A percentile compares a stretch with the other conserved stretches of the same genome.
phyloP scores from a whole-genome alignment of 1,140 invertebrate genomes.

The Drosophila ercepeae region DNA sequence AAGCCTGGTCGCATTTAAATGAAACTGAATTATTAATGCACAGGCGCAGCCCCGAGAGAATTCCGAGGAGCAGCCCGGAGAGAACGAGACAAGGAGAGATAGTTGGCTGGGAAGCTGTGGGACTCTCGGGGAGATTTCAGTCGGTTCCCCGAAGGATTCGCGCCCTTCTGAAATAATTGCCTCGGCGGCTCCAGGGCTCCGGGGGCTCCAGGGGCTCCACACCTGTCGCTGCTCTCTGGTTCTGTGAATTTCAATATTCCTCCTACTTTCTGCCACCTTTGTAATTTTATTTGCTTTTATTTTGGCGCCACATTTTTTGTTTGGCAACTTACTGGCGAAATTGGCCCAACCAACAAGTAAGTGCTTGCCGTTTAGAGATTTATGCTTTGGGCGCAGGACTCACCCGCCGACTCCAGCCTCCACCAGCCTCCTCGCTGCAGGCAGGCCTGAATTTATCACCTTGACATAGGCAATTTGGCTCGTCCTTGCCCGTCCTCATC shows the following conservation, averaged over 20 bases:
- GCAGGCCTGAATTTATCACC: slow-evolving; percentile 71
- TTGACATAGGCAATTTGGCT: slow-evolving; percentile 66
- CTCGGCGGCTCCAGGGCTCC: slow-evolving; percentile 40
- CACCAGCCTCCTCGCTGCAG: slow-evolving; percentile 3
- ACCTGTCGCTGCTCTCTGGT: slow-evolving; percentile 38
- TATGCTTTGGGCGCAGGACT: slow-evolving; percentile 28
- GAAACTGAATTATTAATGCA: slow-evolving; percentile 81
- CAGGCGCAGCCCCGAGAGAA: slow-evolving; percentile 57
- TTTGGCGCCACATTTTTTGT: slow-evolving; percentile 16
- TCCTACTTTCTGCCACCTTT: slow-evolving; percentile 1
- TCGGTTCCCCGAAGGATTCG: slow-evolving; percentile 55
- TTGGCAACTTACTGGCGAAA: slow-evolving; percentile 37
- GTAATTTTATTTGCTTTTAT: slow-evolving; percentile 15
- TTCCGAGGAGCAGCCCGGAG: slow-evolving; percentile 12
- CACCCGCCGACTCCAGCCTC: background rate
- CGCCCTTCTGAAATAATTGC: slow-evolving; percentile 69
- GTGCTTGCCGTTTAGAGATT: slow-evolving; percentile 37
- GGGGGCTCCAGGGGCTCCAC: slow-evolving; percentile 48
- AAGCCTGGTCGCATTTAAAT: slow-evolving; percentile 77
- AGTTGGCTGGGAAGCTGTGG: slow-evolving; percentile 17
- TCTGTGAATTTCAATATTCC: background rate
- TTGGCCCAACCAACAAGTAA: slow-evolving; percentile 35
- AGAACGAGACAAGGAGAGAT: slow-evolving; percentile 1
- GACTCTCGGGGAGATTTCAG: slow-evolving; percentile 11
- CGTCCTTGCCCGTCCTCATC: slow-evolving; percentile 9